These are phyloP conservation scores for Cephus cinctus DNA, from an alignment of 1,140 invertebrate species.

Conservation along the genomic window DNA sequence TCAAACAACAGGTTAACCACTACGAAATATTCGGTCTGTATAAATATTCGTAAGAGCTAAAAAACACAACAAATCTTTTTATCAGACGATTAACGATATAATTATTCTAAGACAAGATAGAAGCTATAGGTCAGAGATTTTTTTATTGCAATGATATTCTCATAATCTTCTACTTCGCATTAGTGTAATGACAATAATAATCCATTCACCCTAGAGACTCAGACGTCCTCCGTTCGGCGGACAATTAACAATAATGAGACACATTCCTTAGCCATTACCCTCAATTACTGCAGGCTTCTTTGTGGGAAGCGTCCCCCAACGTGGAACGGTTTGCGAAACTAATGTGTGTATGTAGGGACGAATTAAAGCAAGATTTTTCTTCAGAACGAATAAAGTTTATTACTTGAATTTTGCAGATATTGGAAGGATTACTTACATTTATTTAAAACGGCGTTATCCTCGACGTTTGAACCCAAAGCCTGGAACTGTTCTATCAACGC, in stretches of 20 bases:
- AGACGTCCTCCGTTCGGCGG: neutral
- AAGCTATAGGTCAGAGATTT: no score
- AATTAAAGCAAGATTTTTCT: neutral
- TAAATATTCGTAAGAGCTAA: no score
- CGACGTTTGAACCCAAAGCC: constrained; percentile 28
- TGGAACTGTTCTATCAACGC: constrained; percentile 34
- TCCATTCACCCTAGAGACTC: neutral
- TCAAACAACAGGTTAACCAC: no score
- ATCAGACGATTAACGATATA: no score
- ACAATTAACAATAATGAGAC: neutral
- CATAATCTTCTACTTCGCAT: no score
- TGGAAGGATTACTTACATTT: constrained; percentile 47
- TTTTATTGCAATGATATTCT: no score
- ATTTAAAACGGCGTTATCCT: constrained; percentile 28
- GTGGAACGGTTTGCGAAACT: neutral
- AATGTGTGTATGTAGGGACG: neutral
- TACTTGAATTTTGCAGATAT: no score
- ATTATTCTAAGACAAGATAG: no score
- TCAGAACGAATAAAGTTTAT: no score
- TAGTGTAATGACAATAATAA: neutral
- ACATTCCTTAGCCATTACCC: neutral
- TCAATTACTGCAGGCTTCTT: neutral
- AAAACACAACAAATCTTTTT: no score
- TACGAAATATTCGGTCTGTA: no score
- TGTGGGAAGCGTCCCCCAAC: neutral